Base-by-base conservation (phyloP, 2,113 vertebrate species). In the Calidris pygmaea region DNA sequence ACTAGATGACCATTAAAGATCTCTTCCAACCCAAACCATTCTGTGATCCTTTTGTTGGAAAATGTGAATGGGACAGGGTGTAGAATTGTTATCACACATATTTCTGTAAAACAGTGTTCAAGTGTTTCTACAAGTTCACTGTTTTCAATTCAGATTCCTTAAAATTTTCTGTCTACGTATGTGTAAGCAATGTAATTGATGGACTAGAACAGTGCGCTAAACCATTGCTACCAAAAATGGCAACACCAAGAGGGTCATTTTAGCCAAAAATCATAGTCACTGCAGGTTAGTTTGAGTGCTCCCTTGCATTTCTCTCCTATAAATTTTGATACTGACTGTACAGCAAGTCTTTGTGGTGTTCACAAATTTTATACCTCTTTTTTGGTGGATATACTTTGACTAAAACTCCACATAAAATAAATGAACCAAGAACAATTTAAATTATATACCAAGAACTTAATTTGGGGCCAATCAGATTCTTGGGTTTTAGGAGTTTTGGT, bases 201-300 rank as follows among this genome's bases (percentile, higher is more conserved):
- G 37, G 59, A 52, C n/a, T 5, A 60, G 10, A 85, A 47, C 9
- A 48, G 27, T 0, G 0, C 21, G 9, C 23, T 63, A 59, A 76
- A n/a, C 7, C 41, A 32, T 22, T 7, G 0, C 41, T 76, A 21
- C 27, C 21, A 48, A 43, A 89, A 65, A 5, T 4, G 1, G 26
- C 0, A 0, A n/a, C 27, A 3, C 14, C 14, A 22, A 63, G 10
- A 26, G 23, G 6, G 6, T 7, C 21, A 21, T 67, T 75, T 67
- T 45, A 67, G 55, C 14, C 13, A 34, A 70, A 87, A 87, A 32
- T 78, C 32, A 3, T 4, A 4, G 19, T 59, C 14, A 5, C 58
- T 63, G 5, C 7, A n/a, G 17, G 26, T 70, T 76, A 55, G 8
- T 71, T 75, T 41, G 52, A 85, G 26, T 59, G 24, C 10, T 73